Conservation (phyloP, 2,797 vertebrate species). For the Acanthurus leucopareius region DNA sequence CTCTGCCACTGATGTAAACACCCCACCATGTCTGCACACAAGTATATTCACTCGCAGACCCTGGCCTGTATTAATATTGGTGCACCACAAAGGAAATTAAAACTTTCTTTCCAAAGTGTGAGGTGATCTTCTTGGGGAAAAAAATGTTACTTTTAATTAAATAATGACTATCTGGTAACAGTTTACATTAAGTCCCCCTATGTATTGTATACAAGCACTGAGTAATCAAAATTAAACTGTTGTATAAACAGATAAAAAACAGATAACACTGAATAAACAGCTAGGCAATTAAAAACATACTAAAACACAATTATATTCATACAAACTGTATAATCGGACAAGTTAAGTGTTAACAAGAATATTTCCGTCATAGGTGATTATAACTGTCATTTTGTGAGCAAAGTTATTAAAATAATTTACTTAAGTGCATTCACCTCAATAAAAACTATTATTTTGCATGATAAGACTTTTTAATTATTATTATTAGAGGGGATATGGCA, state of each 20-base stretch:
- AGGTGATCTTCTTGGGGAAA: slow-evolving; percentile 34
- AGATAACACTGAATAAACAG: not conserved
- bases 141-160: slow-evolving; percentile 31
- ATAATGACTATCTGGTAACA: slow-evolving; percentile 8
- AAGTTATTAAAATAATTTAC: not conserved
- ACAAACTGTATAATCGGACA: not conserved
- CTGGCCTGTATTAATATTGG: slow-evolving; percentile 49
- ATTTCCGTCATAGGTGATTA: slow-evolving; percentile 14
- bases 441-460: slow-evolving; percentile 19
- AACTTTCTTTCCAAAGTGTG: slow-evolving; percentile 36
- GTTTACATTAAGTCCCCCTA: not conserved
- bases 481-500: slow-evolving; percentile 1
- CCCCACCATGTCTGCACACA: slow-evolving; percentile 55
- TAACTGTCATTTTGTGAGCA: slow-evolving; percentile 22
- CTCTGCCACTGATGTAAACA: slow-evolving; percentile 70
- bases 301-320: not conserved
- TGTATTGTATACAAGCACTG: not conserved
- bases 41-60: slow-evolving; percentile 56
- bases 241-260: not conserved
- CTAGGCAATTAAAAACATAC: not conserved
- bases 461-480: slow-evolving; percentile 12
- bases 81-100: slow-evolving; percentile 44
- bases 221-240: slow-evolving; percentile 4
- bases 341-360: not conserved
- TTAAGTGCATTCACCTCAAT: not conserved